Percentiles rank a stretch among this genome's conserved stretches.
phyloP scores from a whole-genome alignment of 2,888 invertebrate species.

The Lasiommata megera region DNA sequence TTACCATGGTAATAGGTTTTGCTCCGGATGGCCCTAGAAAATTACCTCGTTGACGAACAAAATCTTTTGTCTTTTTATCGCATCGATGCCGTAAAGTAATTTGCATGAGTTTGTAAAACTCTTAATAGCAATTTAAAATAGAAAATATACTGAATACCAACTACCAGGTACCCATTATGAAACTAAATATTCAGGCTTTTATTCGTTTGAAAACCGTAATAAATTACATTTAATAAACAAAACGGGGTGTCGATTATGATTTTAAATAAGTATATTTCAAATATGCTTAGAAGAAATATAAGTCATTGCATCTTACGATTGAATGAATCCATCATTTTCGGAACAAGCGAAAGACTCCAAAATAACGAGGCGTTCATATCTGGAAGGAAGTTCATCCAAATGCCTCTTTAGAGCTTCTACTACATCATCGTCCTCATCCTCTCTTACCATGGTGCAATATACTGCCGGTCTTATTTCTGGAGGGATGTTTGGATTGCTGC shows the following conservation, averaged over 20 bases:
- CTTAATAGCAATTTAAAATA: background rate
- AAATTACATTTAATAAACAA: too few species aligned
- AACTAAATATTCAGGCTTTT: too few species aligned
- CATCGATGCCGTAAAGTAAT: background rate
- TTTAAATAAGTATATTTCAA: too few species aligned
- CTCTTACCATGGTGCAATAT: constrained; percentile 87
- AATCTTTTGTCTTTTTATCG: constrained; percentile 6
- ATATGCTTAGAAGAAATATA: too few species aligned
- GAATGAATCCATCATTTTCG: constrained; percentile 77
- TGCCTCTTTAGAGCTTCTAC: constrained; percentile 86
- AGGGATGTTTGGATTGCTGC: constrained; percentile 66
- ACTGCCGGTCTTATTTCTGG: constrained; percentile 83
- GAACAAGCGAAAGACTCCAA: constrained; percentile 87
- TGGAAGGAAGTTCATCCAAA: constrained; percentile 83
- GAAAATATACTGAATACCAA: background rate
- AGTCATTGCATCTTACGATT: constrained; percentile 57
- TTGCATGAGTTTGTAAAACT: constrained; percentile 2
- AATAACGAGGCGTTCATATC: constrained; percentile 88
- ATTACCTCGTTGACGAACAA: constrained; percentile 2
- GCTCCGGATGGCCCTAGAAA: constrained; percentile 3
- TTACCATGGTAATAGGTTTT: constrained; percentile 13
- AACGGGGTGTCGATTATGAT: too few species aligned
- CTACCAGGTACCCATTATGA: too few species aligned
- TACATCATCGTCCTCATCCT: constrained; percentile 86
- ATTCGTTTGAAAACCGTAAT: too few species aligned